These are phyloP conservation scores for Resseliella maxima DNA, from an alignment of 2,888 invertebrate genomes.

Conservation along the genomic window DNA sequence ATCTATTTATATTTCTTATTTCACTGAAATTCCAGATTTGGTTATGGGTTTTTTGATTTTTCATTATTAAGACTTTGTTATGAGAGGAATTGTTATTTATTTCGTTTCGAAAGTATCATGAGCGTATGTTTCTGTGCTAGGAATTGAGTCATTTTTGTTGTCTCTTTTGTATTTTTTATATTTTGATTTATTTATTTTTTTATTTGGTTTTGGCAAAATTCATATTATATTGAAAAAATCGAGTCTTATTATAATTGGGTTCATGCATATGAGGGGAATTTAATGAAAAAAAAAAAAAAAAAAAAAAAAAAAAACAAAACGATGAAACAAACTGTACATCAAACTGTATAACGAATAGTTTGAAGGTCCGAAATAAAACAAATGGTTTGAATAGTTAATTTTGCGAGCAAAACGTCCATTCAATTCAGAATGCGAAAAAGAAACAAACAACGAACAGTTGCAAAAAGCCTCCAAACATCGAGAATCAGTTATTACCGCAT, in stretches of 20 bases:
- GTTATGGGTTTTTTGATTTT: too few relatives aligned
- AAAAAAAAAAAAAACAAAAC: not conserved
- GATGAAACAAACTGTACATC: not conserved
- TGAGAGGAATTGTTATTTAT: too few relatives aligned
- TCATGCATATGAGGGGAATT: not conserved
- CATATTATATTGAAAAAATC: not conserved
- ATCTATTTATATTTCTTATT: not conserved
- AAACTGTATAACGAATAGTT: too few relatives aligned
- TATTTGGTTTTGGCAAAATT: not conserved
- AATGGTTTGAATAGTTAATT: conserved; percentile 54
- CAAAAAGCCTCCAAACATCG: conserved; percentile 63
- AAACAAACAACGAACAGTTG: conserved; percentile 55
- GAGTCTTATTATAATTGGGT: conserved; percentile 17
- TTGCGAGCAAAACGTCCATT: not conserved
- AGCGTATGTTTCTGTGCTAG: too few relatives aligned
- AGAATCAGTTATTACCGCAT: conserved; percentile 71
- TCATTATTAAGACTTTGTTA: too few relatives aligned
- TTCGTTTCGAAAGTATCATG: too few relatives aligned
- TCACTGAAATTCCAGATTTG: not conserved
- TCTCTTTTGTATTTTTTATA: not conserved
- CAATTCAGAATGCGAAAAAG: not conserved
- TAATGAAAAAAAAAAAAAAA: not conserved
- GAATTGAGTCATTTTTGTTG: not conserved
- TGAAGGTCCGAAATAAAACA: not conserved
- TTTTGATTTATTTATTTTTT: not conserved